Evolutionary conservation across 2,797 vertebrate species (phyloP).

Genomic region (Dromococcyx pavoninus): DNA sequence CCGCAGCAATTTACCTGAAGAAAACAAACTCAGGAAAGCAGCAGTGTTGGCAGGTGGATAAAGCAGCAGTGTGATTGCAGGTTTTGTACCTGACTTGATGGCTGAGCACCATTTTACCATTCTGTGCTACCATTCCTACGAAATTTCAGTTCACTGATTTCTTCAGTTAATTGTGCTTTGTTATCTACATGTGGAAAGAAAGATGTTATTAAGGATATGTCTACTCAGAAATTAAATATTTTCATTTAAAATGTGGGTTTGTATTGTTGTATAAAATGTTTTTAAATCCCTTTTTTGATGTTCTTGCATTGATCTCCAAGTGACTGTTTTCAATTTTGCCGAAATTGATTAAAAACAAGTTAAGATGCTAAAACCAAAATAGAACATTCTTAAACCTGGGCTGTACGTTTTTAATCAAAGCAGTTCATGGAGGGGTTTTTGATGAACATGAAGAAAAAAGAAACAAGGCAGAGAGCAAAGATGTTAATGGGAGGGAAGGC

Average conservation of each 20-base stretch:
- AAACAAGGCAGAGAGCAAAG: neutral
- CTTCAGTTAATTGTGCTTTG: neutral
- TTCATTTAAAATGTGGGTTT: neutral
- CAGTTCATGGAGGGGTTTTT: neutral
- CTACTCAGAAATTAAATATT: neutral
- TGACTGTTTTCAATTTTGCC: constrained; percentile 1
- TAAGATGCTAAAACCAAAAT: neutral
- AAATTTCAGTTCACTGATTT: neutral
- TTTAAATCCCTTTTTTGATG: neutral
- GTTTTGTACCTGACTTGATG: neutral
- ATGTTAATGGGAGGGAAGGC: neutral
- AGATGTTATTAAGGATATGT: neutral
- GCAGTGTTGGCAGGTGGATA: neutral
- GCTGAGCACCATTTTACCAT: neutral
- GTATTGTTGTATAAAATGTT: neutral
- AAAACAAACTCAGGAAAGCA: neutral
- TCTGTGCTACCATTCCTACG: neutral
- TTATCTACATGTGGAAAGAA: neutral
- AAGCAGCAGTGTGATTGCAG: neutral
- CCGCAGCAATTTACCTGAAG: neutral
- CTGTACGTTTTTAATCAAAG: neutral
- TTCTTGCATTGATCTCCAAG: neutral
- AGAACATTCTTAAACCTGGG: neutral
- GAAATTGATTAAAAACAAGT: neutral
- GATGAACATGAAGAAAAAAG: neutral